Evolutionary conservation across 2,888 invertebrate species (phyloP), one percentile per base, ranked within the genome.

Genomic region (Chloroclysta siterata): DNA sequence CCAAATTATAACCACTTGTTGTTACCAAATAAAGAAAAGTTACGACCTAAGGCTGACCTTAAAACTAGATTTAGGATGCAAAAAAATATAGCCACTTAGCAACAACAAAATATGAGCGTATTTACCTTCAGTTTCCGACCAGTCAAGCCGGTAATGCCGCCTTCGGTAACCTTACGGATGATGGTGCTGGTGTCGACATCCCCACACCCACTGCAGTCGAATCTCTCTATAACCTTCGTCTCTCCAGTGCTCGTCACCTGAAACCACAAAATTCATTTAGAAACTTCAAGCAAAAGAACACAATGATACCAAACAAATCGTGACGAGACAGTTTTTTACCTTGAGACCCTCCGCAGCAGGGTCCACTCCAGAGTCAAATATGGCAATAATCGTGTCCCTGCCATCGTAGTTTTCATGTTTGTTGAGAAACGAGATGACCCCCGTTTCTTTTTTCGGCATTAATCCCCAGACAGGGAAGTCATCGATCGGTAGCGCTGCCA

Each of bases 291-390:
- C 75, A 77, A 79, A 75, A 47, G 55, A 68, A 60, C 71, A 64
- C 75, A 80, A 82, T 74, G 64, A 66, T 78, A 80, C 79, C 74
- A 85, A 87, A 85, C 79, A 85, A 85, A 87, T 81, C 86, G 79
- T 93, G 91, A 93, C 90, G 84, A 87, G 89, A 84, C 90, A 88
- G 46, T 76, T 83, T 89, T 87, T 80, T 94, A 97, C 99, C 96
- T 97, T 96, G 75, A 99, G 94, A 68, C 99, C 99, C 69, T 97
- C 95, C 8, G 98, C 98, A 52, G 97, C 98, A 28, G 99, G 99
- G 94, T 99, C 99, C 59, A 99, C 97, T 8, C 99, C 99, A 3
- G 99, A 99, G 93, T 99, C 99, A 76, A 99, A 96, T 84, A 99
- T 97, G 48, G 99, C 99, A 83, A 99, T 98, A 72, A 97, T 93